phyloP scores from a whole-genome alignment of 2,888 invertebrate species.

The Yponomeuta cagnagella region DNA sequence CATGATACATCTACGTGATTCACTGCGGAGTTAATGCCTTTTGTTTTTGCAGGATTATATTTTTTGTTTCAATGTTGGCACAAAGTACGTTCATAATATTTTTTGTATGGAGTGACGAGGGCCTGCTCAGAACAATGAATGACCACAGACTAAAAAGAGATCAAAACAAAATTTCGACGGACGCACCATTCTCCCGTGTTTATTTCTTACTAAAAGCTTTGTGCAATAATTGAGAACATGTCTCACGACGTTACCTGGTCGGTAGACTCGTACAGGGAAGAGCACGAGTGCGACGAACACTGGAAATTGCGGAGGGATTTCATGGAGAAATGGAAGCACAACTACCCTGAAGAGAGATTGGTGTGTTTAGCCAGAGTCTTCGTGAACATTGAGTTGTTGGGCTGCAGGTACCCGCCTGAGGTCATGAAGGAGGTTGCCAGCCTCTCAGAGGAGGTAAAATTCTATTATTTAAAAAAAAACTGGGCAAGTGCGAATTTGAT shows the following conservation, averaged over 20 bases:
- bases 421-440: conserved; percentile 74
- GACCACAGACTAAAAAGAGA: too few relatives aligned
- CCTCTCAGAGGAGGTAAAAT: conserved; percentile 69
- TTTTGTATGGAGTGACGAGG: too few relatives aligned
- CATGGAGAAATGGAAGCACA: conserved; percentile 84
- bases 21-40: too few relatives aligned
- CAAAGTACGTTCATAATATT: too few relatives aligned
- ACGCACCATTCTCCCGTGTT: not conserved
- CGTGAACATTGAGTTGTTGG: conserved; percentile 78
- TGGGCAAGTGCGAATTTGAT: too few relatives aligned
- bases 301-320: conserved; percentile 90
- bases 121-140: too few relatives aligned
- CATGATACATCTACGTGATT: too few relatives aligned
- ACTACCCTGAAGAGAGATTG: conserved; percentile 72
- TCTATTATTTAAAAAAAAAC: not conserved
- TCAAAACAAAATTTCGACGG: not conserved
- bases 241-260: conserved; percentile 77
- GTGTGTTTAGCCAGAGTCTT: conserved; percentile 79
- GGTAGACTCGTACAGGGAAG: conserved; percentile 82
- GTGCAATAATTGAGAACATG: conserved; percentile 28
- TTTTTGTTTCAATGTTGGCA: too few relatives aligned
- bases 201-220: not conserved
- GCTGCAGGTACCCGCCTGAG: conserved; percentile 76
- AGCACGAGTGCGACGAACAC: conserved; percentile 91
- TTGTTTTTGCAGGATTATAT: too few relatives aligned